Percentiles rank a stretch among this genome's conserved stretches.
Evolutionary conservation across 2,888 invertebrate species (phyloP).

Genomic region (Yponomeuta malinellus): DNA sequence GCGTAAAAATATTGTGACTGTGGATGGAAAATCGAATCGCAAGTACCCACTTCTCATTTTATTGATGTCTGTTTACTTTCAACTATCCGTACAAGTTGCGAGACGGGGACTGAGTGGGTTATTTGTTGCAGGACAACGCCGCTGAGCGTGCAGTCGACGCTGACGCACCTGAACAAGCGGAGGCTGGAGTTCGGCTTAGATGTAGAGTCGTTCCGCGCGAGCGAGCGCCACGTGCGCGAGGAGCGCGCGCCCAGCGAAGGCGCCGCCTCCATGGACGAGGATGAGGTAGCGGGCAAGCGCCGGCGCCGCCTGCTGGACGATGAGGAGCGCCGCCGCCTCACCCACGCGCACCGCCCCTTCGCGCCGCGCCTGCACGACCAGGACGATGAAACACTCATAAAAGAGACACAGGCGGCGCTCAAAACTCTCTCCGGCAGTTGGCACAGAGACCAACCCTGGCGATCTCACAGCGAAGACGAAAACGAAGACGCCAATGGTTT

Average conservation of each 20-base stretch:
- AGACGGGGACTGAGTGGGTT: slow-evolving; percentile 13
- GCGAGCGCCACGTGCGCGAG: slow-evolving; percentile 44
- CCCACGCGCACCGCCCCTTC: slow-evolving; percentile 52
- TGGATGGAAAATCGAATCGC: slow-evolving; percentile 75
- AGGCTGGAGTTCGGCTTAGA: slow-evolving; percentile 79
- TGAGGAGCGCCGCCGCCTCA: slow-evolving; percentile 47
- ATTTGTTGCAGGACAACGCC: slow-evolving; percentile 71
- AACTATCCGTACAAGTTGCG: neutral
- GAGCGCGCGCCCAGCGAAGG: slow-evolving; percentile 50
- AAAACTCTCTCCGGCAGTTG: slow-evolving; percentile 92
- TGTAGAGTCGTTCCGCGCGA: slow-evolving; percentile 62
- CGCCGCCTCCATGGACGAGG: slow-evolving; percentile 66
- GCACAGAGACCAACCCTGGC: slow-evolving; percentile 80
- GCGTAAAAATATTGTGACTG: slow-evolving; percentile 75
- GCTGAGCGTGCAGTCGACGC: slow-evolving; percentile 74
- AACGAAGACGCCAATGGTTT: slow-evolving; percentile 88
- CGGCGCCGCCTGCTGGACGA: slow-evolving; percentile 68
- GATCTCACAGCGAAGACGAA: slow-evolving; percentile 77
- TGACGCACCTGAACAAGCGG: slow-evolving; percentile 82
- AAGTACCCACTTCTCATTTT: slow-evolving; percentile 54
- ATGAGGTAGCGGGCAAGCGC: slow-evolving; percentile 54
- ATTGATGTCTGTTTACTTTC: slow-evolving; percentile 29
- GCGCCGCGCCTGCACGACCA: slow-evolving; percentile 61
- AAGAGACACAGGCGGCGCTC: slow-evolving; percentile 91
- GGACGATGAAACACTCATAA: slow-evolving; percentile 88